Evolutionary conservation across 2,888 invertebrate species (phyloP).

Genomic region (Euspilapteryx auroguttella): DNA sequence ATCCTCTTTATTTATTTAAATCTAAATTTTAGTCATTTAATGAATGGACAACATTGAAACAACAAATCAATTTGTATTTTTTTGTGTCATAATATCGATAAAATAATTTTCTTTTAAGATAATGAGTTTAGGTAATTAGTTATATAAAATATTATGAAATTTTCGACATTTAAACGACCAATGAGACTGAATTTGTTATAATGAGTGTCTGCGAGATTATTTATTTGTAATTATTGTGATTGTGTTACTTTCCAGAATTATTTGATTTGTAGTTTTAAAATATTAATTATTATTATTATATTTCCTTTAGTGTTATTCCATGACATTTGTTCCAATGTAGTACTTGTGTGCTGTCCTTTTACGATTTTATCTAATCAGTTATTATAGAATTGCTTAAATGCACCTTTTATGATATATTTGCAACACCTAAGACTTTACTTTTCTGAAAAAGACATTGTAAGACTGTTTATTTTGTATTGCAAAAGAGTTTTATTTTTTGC

Average conservation of each 20-base stretch:
- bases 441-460: conserved; percentile 34
- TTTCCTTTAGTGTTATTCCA: conserved; percentile 11
- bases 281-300: conserved; percentile 10
- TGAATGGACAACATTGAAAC: conserved; percentile 1
- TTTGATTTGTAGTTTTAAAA: conserved; percentile 9
- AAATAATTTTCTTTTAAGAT: too few relatives aligned
- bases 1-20: conserved; percentile 2
- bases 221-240: conserved; percentile 23
- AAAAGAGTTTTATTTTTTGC: too few relatives aligned
- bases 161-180: conserved; percentile 26
- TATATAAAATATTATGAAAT: conserved; percentile 2
- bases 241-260: conserved; percentile 3
- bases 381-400: too few relatives aligned
- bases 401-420: conserved; percentile 9
- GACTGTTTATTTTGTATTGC: too few relatives aligned
- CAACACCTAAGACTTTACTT: conserved; percentile 8
- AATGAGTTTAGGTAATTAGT: too few relatives aligned
- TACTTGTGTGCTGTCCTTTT: conserved; percentile 8
- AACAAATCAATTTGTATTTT: conserved; percentile 1
- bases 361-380: background rate
- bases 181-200: conserved; percentile 58
- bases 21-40: too few relatives aligned
- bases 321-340: conserved; percentile 10
- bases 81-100: conserved; percentile 4
- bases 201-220: conserved; percentile 39